phyloP scores from a whole-genome alignment of 2,113 vertebrate species.

The Psephotus haematonotus region DNA sequence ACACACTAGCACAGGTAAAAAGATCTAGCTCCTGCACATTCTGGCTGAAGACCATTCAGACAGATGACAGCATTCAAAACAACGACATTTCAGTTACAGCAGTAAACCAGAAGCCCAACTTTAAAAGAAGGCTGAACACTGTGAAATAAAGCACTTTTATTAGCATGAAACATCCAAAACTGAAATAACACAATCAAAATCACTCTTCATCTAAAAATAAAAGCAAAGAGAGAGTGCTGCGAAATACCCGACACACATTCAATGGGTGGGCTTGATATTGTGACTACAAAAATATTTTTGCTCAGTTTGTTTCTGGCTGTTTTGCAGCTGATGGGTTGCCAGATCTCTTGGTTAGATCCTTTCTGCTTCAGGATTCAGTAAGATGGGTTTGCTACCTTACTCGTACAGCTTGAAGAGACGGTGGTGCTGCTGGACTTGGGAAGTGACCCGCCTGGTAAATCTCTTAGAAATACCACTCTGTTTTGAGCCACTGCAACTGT shows the following conservation, averaged over 20 bases:
- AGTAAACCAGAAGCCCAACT: neutral
- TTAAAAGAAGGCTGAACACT: neutral
- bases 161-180: accelerated
- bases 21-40: neutral
- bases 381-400: neutral
- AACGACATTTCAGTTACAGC: neutral
- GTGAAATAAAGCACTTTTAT: neutral
- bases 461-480: neutral
- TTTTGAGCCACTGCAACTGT: neutral
- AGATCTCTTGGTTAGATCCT: neutral
- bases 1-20: neutral
- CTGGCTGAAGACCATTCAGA: neutral
- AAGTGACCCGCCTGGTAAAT: neutral
- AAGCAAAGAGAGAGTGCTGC: conserved; percentile 3
- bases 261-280: conserved; percentile 30
- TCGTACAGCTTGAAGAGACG: accelerated
- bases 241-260: neutral
- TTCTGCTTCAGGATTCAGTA: accelerated
- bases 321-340: neutral
- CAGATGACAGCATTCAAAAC: neutral
- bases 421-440: accelerated
- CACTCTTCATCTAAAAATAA: conserved; percentile 16
- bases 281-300: conserved; percentile 30
- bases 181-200: neutral
- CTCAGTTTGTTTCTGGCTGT: conserved; percentile 31